A percentile compares a stretch with the other conserved stretches of the same genome.
phyloP scores from a whole-genome alignment of 2,113 vertebrate species.

The Ellobius talpinus region DNA sequence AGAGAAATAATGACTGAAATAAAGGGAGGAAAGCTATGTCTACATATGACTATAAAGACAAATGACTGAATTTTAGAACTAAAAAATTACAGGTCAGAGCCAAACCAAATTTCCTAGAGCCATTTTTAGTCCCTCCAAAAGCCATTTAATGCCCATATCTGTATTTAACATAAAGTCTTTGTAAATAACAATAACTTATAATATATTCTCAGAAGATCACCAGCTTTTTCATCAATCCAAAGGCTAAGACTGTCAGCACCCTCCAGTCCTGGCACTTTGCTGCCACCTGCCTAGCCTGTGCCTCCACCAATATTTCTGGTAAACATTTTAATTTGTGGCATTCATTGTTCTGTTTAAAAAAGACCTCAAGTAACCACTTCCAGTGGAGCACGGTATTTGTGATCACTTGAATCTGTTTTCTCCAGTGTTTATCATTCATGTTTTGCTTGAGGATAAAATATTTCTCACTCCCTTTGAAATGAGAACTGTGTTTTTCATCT shows the following conservation, averaged over 20 bases:
- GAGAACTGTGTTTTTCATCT: background rate
- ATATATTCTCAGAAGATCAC: background rate
- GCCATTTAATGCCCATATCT: background rate
- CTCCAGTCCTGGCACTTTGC: too few species aligned
- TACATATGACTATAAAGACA: background rate
- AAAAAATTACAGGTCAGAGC: background rate
- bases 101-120: background rate
- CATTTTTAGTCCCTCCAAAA: background rate
- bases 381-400: background rate
- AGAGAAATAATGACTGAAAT: background rate
- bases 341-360: too few species aligned
- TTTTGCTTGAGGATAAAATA: background rate
- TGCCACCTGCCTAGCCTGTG: background rate
- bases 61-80: background rate
- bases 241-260: background rate
- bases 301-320: background rate
- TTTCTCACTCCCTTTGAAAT: background rate
- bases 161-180: background rate
- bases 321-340: background rate
- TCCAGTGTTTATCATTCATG: background rate
- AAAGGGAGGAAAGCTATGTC: background rate
- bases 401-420: background rate
- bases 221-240: background rate
- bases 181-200: background rate
- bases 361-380: background rate